Evolutionary conservation across 2,888 invertebrate genomes (phyloP).

Genomic region (Agonopterix heracliana): DNA sequence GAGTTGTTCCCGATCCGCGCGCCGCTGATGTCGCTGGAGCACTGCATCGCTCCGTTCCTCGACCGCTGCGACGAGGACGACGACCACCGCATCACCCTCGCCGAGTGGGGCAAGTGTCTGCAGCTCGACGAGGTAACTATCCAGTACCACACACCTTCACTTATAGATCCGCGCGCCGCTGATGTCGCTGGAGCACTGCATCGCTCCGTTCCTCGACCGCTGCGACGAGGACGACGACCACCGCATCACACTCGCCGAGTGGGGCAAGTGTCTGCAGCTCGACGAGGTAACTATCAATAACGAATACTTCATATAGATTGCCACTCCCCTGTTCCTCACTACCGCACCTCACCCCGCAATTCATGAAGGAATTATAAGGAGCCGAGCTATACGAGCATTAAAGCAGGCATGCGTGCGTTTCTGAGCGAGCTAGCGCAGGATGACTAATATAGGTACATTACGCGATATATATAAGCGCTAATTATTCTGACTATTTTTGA

Average conservation of each 20-base stretch:
- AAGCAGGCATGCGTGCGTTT: too few relatives aligned
- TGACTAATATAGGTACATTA: too few relatives aligned
- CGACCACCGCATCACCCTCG: conserved; percentile 92
- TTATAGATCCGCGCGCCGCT: conserved; percentile 89
- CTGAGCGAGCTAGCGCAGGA: too few relatives aligned
- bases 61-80: conserved; percentile 92
- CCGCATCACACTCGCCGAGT: conserved; percentile 92
- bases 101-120: conserved; percentile 94
- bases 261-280: conserved; percentile 92
- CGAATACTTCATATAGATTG: too few relatives aligned
- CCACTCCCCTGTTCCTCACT: background rate
- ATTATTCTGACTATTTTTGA: too few relatives aligned
- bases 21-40: conserved; percentile 95
- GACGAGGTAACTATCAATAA: conserved; percentile 78
- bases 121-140: conserved; percentile 85
- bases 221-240: conserved; percentile 95
- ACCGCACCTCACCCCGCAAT: too few relatives aligned
- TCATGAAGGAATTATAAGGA: too few relatives aligned
- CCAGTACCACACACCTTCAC: background rate
- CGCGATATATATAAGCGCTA: too few relatives aligned
- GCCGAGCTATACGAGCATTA: too few relatives aligned
- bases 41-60: conserved; percentile 97
- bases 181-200: conserved; percentile 97
- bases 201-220: conserved; percentile 94
- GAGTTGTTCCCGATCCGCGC: conserved; percentile 97